A percentile compares a stretch with the other conserved stretches of the same genome.
These are phyloP conservation scores for Notolabrus celidotus DNA, from an alignment of 2,797 vertebrate genomes.

Conservation along the genomic window DNA sequence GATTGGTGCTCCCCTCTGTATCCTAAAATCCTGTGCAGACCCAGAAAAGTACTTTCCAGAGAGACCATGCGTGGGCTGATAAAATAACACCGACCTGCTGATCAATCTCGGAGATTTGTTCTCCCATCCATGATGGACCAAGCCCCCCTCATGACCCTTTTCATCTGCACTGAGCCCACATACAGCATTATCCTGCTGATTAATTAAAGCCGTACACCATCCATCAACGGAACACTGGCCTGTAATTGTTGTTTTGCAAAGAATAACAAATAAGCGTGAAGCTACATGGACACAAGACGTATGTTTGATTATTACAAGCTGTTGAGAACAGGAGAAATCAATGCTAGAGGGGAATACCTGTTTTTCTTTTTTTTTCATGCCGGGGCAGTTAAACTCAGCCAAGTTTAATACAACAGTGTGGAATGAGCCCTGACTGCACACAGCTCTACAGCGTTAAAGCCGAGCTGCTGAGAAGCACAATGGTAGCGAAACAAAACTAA, in stretches of 20 bases:
- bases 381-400: slow-evolving; percentile 41
- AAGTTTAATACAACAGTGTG: slow-evolving; percentile 57
- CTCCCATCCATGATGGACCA: too few species aligned
- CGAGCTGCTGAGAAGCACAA: slow-evolving; percentile 65
- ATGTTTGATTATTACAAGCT: slow-evolving; percentile 68
- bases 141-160: slow-evolving; percentile 41
- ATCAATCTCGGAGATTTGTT: slow-evolving; percentile 40
- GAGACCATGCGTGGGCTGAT: slow-evolving; percentile 13
- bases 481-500: slow-evolving; percentile 81
- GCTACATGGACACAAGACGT: slow-evolving; percentile 41
- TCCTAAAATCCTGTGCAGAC: slow-evolving; percentile 25
- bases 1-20: not conserved
- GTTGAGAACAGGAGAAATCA: slow-evolving; percentile 64
- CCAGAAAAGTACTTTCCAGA: slow-evolving; percentile 30
- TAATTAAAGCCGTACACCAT: slow-evolving; percentile 64
- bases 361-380: slow-evolving; percentile 24
- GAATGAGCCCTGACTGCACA: slow-evolving; percentile 50
- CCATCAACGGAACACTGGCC: slow-evolving; percentile 64
- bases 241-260: slow-evolving; percentile 64
- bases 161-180: slow-evolving; percentile 33
- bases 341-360: slow-evolving; percentile 48
- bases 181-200: slow-evolving; percentile 59
- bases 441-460: slow-evolving; percentile 68
- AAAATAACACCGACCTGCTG: slow-evolving; percentile 15
- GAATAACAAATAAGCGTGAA: slow-evolving; percentile 20